Evolutionary conservation across 2,113 vertebrate genomes (phyloP), one percentile per base, ranked within the genome.

Genomic region (Progne subis): DNA sequence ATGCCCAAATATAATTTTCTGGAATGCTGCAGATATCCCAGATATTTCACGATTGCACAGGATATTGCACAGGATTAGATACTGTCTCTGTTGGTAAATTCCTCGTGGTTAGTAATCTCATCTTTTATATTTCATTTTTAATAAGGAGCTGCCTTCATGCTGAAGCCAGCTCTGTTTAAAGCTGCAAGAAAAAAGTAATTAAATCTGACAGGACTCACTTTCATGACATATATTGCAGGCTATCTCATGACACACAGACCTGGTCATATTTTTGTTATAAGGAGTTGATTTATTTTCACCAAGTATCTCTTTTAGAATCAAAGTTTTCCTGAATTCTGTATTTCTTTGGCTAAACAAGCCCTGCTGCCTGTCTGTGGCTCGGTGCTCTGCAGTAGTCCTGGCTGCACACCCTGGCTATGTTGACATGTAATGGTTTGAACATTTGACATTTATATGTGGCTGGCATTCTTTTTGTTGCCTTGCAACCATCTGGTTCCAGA

Each of bases 21-120:
- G 90, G 95, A 92, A 93, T 88, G 93, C 69, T 86, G 25, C 65
- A 90, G 90, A 79, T 84, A 95, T 64, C 90, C 55, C 83, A 95
- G 95, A 75, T 90, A 93, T 71, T 90, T 81, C 84, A 68, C 2
- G 39, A 94, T 87, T 91, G 78, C 96, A 94, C 90, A 96, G 92
- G 94, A 92, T 96, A 93, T 96, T 96, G 92, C 94, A 91, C 32
- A 87, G 76, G 64, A 86, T 96, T 95, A 96, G 96, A 94, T 93
- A 72, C 65, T 92, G 94, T 90, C 95, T 96, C 94, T 88, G 71
- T 72, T 72, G 57, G 86, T 95, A 96, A 97, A 96, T 96, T 93
- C 93, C 87, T 95, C 16, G 0, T 82, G 80, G 80, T 82, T 91
- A 92, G 82, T 84, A 94, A 94, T 94, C 90, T 93, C 91, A 90